Evolutionary conservation across 2,888 invertebrate species (phyloP).

Genomic region (Meteorus cinctellus): DNA sequence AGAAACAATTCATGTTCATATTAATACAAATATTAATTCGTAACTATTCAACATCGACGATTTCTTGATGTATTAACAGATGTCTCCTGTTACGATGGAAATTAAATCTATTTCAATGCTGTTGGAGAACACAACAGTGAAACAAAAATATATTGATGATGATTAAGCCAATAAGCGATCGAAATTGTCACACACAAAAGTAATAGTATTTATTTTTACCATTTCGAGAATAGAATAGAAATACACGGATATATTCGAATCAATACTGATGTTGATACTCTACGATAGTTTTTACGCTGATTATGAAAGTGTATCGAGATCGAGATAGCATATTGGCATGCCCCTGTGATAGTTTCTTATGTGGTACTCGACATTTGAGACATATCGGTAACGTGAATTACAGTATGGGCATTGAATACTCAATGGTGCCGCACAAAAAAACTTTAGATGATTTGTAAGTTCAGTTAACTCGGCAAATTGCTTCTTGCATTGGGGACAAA

Average conservation of each 20-base stretch:
- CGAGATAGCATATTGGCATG: conserved; percentile 37
- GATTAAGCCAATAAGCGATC: not conserved
- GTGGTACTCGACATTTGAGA: conserved; percentile 56
- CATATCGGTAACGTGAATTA: conserved; percentile 55
- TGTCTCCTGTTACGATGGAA: not conserved
- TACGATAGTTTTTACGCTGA: not conserved
- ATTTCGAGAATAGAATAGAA: not conserved
- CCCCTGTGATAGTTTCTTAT: conserved; percentile 54
- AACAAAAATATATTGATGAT: not conserved
- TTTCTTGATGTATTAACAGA: not conserved
- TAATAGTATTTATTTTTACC: not conserved
- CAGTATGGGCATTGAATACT: conserved; percentile 71
- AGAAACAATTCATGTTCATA: conserved; percentile 4
- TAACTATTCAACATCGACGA: conserved; percentile 1
- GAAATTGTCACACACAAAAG: not conserved
- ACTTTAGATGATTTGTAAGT: conserved; percentile 59
- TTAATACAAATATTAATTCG: conserved; percentile 11
- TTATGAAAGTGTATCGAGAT: conserved; percentile 30
- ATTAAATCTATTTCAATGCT: not conserved
- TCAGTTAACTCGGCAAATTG: conserved; percentile 59
- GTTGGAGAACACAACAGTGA: not conserved
- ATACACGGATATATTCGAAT: not conserved
- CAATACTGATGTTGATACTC: not conserved
- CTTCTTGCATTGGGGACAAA: conserved; percentile 67
- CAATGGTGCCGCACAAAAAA: conserved; percentile 69